These are phyloP conservation scores for Lethenteron camtschaticum DNA, from an alignment of 2,113 vertebrate genomes.

Conservation along the genomic window DNA sequence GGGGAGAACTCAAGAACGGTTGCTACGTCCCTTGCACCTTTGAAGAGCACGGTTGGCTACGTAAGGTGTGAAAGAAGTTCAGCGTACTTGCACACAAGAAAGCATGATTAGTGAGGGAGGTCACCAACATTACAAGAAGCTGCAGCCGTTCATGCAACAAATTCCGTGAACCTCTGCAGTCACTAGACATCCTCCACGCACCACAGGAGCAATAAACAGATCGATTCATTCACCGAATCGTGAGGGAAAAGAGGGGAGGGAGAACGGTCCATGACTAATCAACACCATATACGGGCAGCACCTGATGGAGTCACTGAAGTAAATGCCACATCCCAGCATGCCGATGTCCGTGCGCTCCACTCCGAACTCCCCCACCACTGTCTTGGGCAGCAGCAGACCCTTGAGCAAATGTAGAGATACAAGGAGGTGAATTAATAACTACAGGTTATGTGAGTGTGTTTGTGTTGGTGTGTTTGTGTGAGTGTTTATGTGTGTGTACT, in stretches of 20 bases:
- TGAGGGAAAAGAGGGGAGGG: neutral
- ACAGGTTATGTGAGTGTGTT: neutral
- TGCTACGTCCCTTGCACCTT: no score
- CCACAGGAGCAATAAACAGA: neutral
- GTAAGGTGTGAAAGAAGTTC: no score
- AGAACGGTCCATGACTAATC: conserved; percentile 7
- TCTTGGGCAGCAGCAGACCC: conserved; percentile 46
- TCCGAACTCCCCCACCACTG: conserved; percentile 36
- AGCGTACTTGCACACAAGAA: no score
- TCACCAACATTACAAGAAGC: neutral
- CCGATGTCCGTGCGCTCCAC: conserved; percentile 41
- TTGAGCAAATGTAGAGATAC: conserved; percentile 16
- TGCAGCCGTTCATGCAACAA: neutral
- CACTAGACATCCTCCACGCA: neutral
- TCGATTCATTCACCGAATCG: neutral
- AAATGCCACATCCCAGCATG: conserved; percentile 53
- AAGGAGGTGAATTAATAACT: neutral
- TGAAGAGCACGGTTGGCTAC: no score
- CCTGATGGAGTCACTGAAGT: conserved; percentile 45
- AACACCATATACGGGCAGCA: conserved; percentile 11
- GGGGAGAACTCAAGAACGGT: no score
- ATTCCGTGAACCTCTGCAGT: neutral
- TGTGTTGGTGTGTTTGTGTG: neutral
- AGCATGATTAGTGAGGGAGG: no score
- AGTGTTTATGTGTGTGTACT: neutral